These are phyloP conservation scores for Colaptes auratus DNA, from an alignment of 2,113 vertebrate species.

Conservation along the genomic window DNA sequence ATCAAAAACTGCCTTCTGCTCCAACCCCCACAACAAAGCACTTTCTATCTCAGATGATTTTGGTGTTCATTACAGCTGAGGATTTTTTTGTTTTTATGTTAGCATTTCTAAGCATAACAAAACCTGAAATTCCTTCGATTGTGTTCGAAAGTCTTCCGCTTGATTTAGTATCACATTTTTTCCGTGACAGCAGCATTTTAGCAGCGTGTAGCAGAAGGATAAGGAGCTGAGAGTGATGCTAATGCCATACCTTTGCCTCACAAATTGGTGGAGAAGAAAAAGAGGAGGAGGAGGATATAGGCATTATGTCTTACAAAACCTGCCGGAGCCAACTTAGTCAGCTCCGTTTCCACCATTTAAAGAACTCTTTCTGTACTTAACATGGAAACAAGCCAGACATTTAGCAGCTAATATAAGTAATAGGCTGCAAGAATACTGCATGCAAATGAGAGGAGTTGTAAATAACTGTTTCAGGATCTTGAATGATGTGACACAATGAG, in stretches of 20 bases:
- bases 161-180: not conserved
- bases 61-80: constrained; percentile 18
- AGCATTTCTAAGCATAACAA: not conserved
- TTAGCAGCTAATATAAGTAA: not conserved
- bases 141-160: not conserved
- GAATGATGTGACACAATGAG: not conserved
- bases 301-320: not conserved
- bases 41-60: not conserved
- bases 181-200: not conserved
- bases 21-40: constrained; percentile 36
- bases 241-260: not conserved
- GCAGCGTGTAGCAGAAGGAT: not conserved
- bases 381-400: not conserved
- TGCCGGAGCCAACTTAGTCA: not conserved
- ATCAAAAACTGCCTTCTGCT: constrained; percentile 48
- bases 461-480: not conserved
- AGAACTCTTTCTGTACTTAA: not conserved
- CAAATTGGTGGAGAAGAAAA: not conserved
- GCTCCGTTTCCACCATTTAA: not conserved
- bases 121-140: not conserved
- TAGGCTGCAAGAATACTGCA: not conserved
- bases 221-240: not conserved
- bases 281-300: not conserved
- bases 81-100: not conserved
- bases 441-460: not conserved